phyloP scores from a whole-genome alignment of 2,797 vertebrate species.

The Diglossa cyanea region DNA sequence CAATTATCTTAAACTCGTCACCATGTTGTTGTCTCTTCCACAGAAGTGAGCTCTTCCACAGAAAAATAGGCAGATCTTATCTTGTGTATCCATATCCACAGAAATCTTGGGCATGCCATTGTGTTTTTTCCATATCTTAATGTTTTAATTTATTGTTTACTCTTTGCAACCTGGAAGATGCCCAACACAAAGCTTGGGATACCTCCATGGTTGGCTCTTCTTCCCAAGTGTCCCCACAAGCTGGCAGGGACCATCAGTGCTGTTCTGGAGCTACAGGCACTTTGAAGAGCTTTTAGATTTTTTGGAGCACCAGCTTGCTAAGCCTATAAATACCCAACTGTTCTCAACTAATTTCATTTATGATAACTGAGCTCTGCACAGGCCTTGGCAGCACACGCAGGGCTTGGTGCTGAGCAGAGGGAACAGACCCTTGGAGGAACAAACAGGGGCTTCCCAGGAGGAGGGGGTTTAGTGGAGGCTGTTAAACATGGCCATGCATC shows the following conservation, averaged over 20 bases:
- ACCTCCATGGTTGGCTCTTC: not conserved
- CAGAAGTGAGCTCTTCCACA: not conserved
- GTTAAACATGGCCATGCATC: not conserved
- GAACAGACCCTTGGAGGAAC: not conserved
- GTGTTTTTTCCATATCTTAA: not conserved
- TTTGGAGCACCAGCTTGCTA: not conserved
- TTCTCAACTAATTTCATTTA: constrained; percentile 37
- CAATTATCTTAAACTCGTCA: not conserved
- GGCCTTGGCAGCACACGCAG: not conserved
- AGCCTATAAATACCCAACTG: constrained; percentile 39
- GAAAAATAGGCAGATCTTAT: not conserved
- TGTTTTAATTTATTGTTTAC: not conserved
- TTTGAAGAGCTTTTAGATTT: not conserved
- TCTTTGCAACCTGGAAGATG: not conserved
- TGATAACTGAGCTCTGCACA: not conserved
- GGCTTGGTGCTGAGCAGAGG: not conserved
- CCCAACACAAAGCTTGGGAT: not conserved
- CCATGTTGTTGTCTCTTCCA: not conserved
- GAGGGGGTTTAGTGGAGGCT: not conserved
- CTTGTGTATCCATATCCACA: not conserved
- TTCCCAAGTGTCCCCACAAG: not conserved
- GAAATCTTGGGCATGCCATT: not conserved
- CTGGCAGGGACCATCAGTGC: not conserved
- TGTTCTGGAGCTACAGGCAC: not conserved
- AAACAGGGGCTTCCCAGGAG: not conserved